phyloP scores from a whole-genome alignment of 2,113 vertebrate genomes.

The Chaetops frenatus region DNA sequence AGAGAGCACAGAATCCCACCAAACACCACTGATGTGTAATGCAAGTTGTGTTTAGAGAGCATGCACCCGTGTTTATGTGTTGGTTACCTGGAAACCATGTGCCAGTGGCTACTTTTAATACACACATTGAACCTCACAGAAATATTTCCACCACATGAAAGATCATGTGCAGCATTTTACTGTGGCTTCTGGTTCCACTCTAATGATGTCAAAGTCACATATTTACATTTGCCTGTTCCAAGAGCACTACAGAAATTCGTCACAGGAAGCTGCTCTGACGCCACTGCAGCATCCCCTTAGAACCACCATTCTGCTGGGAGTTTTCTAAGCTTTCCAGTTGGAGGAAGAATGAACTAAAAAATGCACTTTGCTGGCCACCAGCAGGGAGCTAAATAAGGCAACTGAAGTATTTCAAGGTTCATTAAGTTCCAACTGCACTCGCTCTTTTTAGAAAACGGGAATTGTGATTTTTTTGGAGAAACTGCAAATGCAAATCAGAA shows the following conservation, averaged over 20 bases:
- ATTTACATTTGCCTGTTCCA: background rate
- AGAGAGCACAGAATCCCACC: background rate
- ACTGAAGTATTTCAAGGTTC: background rate
- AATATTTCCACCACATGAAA: background rate
- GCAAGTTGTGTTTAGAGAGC: background rate
- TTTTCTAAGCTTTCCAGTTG: background rate
- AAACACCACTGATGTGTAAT: background rate
- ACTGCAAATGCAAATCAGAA: background rate
- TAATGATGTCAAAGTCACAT: background rate
- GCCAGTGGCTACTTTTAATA: background rate
- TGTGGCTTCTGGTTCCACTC: background rate
- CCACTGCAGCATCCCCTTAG: background rate
- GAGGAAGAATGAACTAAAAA: background rate
- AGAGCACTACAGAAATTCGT: background rate
- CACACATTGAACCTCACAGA: background rate
- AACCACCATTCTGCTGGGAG: background rate
- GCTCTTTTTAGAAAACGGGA: background rate
- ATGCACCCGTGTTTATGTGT: background rate
- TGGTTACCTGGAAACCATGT: background rate
- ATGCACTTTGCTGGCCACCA: background rate
- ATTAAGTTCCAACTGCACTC: background rate
- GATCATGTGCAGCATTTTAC: background rate
- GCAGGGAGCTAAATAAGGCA: background rate
- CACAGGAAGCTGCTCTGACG: conserved; percentile 31
- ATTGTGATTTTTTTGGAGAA: background rate